Evolutionary conservation across 2,797 vertebrate genomes (phyloP), one percentile per base, ranked within the genome.

Genomic region (Karalla daura): DNA sequence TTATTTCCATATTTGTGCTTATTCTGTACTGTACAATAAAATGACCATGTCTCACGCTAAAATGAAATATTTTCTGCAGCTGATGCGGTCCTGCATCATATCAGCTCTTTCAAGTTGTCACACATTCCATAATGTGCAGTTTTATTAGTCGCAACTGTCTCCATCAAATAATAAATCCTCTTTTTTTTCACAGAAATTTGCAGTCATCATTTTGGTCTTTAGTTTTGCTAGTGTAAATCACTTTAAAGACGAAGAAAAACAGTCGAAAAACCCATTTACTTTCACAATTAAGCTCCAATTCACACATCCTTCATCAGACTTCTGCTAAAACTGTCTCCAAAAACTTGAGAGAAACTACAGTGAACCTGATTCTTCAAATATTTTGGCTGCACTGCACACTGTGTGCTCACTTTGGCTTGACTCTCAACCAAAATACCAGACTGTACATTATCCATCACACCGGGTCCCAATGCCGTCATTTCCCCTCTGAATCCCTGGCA

Each of bases 401-500:
- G 7, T 71, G n/a, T 52, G 35, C 39, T 67, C 47, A 70, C 45
- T 46, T 50, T 41, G 8, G 50, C 54, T 47, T 15, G 18, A 63
- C 67, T 78, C 66, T 40, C 40, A 78, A 83, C 49, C 58, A 63
- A 84, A 84, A 80, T n/a, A 64, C 62, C 53, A 81, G 55, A 63
- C 43, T 55, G 40, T 54, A 75, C 43, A 62, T 67, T 74, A 80
- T 87, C 71, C 72, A 61, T 59, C 54, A 9, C 76, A 59, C 53
- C 55, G 45, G 63, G 41, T 75, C 59, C 65, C 41, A 78, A 70
- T 40, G 4, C 37, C 39, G 65, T 86, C 76, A 80, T 83, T 89
- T 86, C 77, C 78, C 61, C 27, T 63, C 52, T 58, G 74, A 81
- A 87, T 87, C 86, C 80, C 59, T 50, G 58, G 81, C 76, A 88